Percentiles rank a stretch among this genome's conserved stretches.
Conservation (phyloP, 2,113 vertebrate species). For the Hippocampus mohnikei region DNA sequence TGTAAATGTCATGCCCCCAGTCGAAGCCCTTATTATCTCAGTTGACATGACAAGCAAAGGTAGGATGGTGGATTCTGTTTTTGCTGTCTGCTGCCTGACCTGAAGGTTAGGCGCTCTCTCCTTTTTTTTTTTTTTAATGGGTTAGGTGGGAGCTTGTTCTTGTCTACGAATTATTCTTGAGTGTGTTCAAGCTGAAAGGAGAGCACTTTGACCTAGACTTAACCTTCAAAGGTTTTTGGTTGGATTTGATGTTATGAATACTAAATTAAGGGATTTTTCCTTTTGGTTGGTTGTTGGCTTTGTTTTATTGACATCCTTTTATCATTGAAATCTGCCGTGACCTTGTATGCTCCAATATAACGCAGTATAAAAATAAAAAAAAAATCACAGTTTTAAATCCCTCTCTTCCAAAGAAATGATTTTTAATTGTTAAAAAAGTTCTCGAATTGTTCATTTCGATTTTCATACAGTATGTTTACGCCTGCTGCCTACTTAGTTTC, state of each 20-base stretch:
- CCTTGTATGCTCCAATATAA: too few species aligned
- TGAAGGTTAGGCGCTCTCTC: conserved; percentile 51
- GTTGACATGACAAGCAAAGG: conserved; percentile 64
- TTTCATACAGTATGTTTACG: not conserved
- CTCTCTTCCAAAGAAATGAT: not conserved
- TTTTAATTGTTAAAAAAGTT: not conserved
- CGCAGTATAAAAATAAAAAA: not conserved
- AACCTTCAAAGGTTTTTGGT: conserved; percentile 44
- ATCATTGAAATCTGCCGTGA: conserved; percentile 21
- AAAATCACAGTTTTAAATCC: not conserved
- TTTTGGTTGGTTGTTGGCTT: conserved; percentile 16
- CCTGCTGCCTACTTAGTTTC: not conserved
- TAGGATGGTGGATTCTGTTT: conserved; percentile 59
- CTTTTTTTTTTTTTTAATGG: conserved; percentile 44
- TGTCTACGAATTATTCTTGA: conserved; percentile 65
- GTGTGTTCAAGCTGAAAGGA: conserved; percentile 55
- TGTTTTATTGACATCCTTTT: conserved; percentile 33
- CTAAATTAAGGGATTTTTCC: conserved; percentile 41
- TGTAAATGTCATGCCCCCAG: conserved; percentile 59
- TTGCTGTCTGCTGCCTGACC: conserved; percentile 65
- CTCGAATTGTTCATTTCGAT: not conserved
- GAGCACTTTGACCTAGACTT: conserved; percentile 54
- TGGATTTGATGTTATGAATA: conserved; percentile 54
- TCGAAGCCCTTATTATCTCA: conserved; percentile 65
- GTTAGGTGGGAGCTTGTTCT: conserved; percentile 56